phyloP scores from a whole-genome alignment of 2,113 vertebrate genomes.

The Paedocypris sp. region DNA sequence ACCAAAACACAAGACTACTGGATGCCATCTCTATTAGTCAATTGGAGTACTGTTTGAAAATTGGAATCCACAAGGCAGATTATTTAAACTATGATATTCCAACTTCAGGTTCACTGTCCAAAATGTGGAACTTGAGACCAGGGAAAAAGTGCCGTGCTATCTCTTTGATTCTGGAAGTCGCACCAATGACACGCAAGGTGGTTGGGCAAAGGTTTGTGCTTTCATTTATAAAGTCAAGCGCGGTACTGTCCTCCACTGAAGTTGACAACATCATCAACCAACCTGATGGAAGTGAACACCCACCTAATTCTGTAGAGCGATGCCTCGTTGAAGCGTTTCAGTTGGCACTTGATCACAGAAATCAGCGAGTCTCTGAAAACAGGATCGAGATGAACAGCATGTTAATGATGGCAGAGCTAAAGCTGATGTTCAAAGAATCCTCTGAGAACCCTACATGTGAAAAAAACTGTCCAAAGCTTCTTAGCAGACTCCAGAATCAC shows the following conservation, averaged over 20 bases:
- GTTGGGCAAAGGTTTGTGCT: conserved; percentile 38
- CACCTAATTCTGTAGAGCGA: conserved; percentile 54
- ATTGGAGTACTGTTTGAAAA: conserved; percentile 9
- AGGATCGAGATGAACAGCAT: conserved; percentile 57
- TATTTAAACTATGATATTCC: not conserved
- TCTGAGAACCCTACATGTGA: conserved; percentile 42
- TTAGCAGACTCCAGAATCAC: conserved; percentile 41
- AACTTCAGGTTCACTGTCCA: not conserved
- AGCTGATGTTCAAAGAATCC: conserved; percentile 71
- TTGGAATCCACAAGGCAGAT: conserved; percentile 15
- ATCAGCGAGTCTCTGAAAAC: conserved; percentile 46
- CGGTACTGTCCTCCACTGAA: conserved; percentile 65
- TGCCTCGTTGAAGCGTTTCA: conserved; percentile 62
- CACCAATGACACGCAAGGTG: conserved; percentile 55
- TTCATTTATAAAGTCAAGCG: conserved; percentile 62
- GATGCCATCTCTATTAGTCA: conserved; percentile 4
- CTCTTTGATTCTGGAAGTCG: conserved; percentile 67
- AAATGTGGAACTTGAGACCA: conserved; percentile 56
- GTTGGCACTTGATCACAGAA: conserved; percentile 66
- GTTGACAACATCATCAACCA: conserved; percentile 60
- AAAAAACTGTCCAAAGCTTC: not conserved
- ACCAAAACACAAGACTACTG: not conserved
- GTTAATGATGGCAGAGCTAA: conserved; percentile 76
- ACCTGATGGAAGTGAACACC: not conserved
- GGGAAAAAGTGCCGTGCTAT: conserved; percentile 54